These are phyloP conservation scores for Aphidius ervi DNA, from an alignment of 1,140 invertebrate species.

Conservation along the genomic window DNA sequence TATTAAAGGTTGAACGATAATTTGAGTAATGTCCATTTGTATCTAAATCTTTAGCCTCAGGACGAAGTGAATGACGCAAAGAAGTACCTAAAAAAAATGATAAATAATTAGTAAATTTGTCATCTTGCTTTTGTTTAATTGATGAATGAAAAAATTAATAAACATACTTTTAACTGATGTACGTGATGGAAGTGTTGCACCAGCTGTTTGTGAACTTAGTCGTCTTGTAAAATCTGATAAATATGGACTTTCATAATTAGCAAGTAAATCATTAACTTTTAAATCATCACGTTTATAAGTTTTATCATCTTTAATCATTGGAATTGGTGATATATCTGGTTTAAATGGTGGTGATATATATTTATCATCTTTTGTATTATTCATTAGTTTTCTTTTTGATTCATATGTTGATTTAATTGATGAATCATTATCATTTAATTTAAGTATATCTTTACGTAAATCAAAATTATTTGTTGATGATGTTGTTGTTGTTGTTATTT, in stretches of 20 bases:
- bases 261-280: conserved; percentile 37
- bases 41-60: conserved; percentile 46
- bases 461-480: too few species aligned
- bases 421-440: conserved; percentile 26
- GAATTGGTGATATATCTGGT: conserved; percentile 35
- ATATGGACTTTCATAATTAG: conserved; percentile 59
- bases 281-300: conserved; percentile 23
- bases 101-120: conserved; percentile 4
- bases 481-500: too few species aligned
- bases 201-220: conserved; percentile 55
- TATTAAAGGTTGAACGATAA: conserved; percentile 36
- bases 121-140: neutral
- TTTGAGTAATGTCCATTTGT: conserved; percentile 48
- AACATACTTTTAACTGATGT: conserved; percentile 38
- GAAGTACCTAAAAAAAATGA: conserved; percentile 31
- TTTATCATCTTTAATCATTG: conserved; percentile 25
- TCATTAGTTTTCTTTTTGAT: neutral
- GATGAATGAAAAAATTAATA: neutral
- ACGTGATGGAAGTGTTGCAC: conserved; percentile 35
- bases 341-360: conserved; percentile 33
- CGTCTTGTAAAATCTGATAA: conserved; percentile 63
- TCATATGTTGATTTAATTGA: conserved; percentile 17
- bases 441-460: too few species aligned
- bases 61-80: conserved; percentile 32
- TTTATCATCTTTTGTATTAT: conserved; percentile 30